These are phyloP conservation scores for Chionis minor DNA, from an alignment of 2,113 vertebrate genomes.

Conservation along the genomic window DNA sequence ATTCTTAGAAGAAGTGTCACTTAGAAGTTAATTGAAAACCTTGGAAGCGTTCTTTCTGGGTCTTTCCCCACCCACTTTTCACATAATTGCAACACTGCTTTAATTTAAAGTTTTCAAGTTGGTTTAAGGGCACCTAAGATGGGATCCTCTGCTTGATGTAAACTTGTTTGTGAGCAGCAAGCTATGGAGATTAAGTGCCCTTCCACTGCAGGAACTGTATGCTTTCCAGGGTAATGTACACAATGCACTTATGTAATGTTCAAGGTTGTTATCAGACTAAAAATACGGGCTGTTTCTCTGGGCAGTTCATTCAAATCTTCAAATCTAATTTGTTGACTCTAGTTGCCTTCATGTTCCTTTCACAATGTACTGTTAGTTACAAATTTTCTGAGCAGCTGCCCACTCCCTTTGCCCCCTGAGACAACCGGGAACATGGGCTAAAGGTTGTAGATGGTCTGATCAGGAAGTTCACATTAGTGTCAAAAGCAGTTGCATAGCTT, in stretches of 20 bases:
- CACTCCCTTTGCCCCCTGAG: conserved; percentile 27
- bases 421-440: conserved; percentile 6
- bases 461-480: conserved; percentile 37
- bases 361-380: neutral
- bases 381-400: conserved; percentile 11
- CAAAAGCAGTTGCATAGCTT: neutral
- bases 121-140: neutral
- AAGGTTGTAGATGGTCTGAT: conserved; percentile 28
- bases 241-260: neutral
- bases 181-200: neutral
- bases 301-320: conserved; percentile 1
- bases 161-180: neutral
- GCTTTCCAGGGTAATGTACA: neutral
- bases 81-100: neutral
- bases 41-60: neutral
- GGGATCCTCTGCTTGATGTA: neutral
- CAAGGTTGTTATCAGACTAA: neutral
- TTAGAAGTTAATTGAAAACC: conserved; percentile 7
- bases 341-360: neutral
- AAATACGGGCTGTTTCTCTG: neutral
- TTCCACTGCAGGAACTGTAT: neutral
- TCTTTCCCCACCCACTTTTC: neutral
- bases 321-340: neutral
- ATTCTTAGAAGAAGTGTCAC: neutral
- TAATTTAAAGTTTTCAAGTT: neutral